Evolutionary conservation across 2,797 vertebrate genomes (phyloP).

Genomic region (Lophius americanus): DNA sequence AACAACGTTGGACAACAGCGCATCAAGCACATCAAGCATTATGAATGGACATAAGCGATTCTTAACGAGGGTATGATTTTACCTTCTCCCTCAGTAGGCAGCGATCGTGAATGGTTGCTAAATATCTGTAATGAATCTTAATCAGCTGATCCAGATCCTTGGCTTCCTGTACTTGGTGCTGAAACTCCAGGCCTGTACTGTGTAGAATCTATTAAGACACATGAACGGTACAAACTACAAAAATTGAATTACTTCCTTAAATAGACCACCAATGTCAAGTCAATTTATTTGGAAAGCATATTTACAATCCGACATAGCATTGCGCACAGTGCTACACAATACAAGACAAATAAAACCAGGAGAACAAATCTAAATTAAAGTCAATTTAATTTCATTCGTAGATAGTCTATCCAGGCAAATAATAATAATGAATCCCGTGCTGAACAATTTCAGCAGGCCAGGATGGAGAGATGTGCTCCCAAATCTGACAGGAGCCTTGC

Average conservation of each 20-base stretch:
- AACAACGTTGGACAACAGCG: not conserved
- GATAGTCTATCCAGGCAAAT: too few species aligned
- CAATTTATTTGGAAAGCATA: too few species aligned
- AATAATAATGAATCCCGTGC: too few species aligned
- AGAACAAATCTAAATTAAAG: too few species aligned
- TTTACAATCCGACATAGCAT: too few species aligned
- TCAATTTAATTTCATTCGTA: too few species aligned
- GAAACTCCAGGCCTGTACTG: conserved; percentile 97
- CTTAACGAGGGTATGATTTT: not conserved
- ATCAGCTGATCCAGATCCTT: conserved; percentile 98
- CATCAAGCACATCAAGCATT: not conserved
- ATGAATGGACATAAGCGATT: not conserved
- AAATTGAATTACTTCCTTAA: not conserved
- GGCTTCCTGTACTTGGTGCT: conserved; percentile 97
- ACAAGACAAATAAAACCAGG: too few species aligned
- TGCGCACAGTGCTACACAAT: too few species aligned
- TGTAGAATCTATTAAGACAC: conserved; percentile 89
- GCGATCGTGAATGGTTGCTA: conserved; percentile 97
- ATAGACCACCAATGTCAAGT: not conserved
- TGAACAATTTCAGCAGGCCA: too few species aligned
- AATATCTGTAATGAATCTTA: conserved; percentile 97
- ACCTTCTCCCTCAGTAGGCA: conserved; percentile 98
- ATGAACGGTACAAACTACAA: too few species aligned
- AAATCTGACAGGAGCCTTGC: too few species aligned
- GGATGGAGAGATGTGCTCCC: too few species aligned